Conservation (phyloP, 2,888 invertebrate genomes). For the Drosophila aldrichi region DNA sequence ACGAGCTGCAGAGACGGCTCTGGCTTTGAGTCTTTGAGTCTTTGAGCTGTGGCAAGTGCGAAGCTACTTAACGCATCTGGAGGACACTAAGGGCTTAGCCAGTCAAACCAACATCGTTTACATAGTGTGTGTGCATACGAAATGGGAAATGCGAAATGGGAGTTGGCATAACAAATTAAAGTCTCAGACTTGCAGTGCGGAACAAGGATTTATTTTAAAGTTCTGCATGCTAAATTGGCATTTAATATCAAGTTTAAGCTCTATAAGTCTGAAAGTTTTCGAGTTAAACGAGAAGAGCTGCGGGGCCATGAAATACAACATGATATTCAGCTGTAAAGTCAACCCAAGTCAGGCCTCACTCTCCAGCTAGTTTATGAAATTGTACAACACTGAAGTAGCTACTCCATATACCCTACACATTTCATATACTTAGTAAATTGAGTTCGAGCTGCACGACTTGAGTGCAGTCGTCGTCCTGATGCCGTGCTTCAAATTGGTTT, state of each 20-base stretch:
- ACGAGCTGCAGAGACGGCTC: neutral
- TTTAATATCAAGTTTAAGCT: neutral
- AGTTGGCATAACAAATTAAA: neutral
- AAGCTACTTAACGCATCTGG: neutral
- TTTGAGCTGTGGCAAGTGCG: neutral
- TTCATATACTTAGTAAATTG: too few relatives aligned
- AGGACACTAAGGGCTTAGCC: neutral
- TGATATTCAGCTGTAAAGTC: too few relatives aligned
- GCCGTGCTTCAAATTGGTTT: neutral
- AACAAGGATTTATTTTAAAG: neutral
- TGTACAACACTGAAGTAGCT: too few relatives aligned
- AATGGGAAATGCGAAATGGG: neutral
- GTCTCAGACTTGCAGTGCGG: neutral
- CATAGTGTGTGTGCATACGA: neutral
- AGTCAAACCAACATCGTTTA: neutral
- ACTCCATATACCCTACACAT: too few relatives aligned
- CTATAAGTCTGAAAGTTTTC: too few relatives aligned
- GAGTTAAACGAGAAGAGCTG: too few relatives aligned
- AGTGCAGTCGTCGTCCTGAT: constrained; percentile 7
- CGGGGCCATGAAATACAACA: too few relatives aligned
- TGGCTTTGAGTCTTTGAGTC: neutral
- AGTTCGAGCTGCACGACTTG: too few relatives aligned
- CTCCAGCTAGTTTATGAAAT: too few relatives aligned
- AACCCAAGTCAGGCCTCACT: too few relatives aligned
- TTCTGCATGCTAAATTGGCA: neutral